These are phyloP conservation scores for Leptodactylus fallax DNA, from an alignment of 2,797 vertebrate genomes.

Conservation along the genomic window DNA sequence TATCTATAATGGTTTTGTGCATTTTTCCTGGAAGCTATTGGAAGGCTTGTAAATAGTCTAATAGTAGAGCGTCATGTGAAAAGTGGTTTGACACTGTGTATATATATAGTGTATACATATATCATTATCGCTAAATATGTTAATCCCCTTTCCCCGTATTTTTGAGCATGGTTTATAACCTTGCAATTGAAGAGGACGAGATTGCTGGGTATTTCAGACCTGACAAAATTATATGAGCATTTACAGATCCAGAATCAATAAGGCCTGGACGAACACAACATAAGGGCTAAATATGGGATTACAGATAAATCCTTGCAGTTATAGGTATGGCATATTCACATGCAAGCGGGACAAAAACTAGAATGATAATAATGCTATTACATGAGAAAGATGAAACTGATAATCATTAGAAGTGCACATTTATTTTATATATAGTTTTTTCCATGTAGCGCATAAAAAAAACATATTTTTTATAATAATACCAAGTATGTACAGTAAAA, in stretches of 20 bases:
- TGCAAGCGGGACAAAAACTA: background rate
- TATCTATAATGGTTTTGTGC: slow-evolving; percentile 74
- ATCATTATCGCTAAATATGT: slow-evolving; percentile 66
- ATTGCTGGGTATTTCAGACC: slow-evolving; percentile 72
- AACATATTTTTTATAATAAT: background rate
- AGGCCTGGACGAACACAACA: slow-evolving; percentile 41
- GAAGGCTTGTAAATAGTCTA: slow-evolving; percentile 76
- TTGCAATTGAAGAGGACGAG: slow-evolving; percentile 70
- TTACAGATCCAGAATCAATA: slow-evolving; percentile 70
- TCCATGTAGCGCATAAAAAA: background rate
- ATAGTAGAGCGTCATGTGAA: slow-evolving; percentile 71
- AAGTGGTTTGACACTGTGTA: slow-evolving; percentile 70
- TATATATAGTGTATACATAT: slow-evolving; percentile 48
- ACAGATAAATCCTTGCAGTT: slow-evolving; percentile 36
- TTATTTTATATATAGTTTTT: background rate
- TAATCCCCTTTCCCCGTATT: slow-evolving; percentile 73
- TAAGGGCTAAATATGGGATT: slow-evolving; percentile 29
- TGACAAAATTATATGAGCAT: slow-evolving; percentile 72
- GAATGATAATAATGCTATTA: background rate
- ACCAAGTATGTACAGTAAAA: background rate
- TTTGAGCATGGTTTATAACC: slow-evolving; percentile 74
- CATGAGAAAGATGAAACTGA: background rate
- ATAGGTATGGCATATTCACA: background rate
- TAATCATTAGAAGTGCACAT: background rate
- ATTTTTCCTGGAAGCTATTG: slow-evolving; percentile 70